These are phyloP conservation scores for Puntigrus tetrazona DNA, from an alignment of 2,113 vertebrate species.

Conservation along the genomic window DNA sequence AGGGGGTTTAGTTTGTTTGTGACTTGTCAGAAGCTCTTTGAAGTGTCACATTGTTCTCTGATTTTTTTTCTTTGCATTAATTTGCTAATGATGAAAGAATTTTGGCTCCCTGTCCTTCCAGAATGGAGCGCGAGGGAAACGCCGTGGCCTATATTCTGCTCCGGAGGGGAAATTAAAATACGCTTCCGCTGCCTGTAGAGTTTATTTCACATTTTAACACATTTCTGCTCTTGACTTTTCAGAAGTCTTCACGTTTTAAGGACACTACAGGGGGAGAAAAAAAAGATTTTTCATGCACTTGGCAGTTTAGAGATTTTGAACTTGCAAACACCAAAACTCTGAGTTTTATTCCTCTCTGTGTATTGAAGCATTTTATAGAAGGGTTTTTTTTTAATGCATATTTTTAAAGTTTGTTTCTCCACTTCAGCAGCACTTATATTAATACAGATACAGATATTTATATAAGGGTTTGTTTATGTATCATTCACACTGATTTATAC, in stretches of 20 bases:
- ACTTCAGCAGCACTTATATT: no score
- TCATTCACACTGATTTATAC: no score
- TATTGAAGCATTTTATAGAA: background rate
- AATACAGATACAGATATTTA: no score
- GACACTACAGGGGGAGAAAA: background rate
- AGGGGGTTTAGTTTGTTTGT: background rate
- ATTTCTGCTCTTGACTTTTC: background rate
- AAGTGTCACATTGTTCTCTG: slow-evolving; percentile 13
- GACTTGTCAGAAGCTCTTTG: background rate
- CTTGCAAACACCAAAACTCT: no score
- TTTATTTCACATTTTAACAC: background rate
- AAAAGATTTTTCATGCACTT: background rate
- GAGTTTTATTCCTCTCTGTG: background rate
- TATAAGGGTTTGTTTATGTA: no score
- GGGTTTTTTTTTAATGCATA: background rate
- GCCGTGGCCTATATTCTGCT: background rate
- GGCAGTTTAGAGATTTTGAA: background rate
- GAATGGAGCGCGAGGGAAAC: background rate
- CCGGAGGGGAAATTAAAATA: background rate
- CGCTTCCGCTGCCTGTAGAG: background rate
- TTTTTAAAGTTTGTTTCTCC: no score
- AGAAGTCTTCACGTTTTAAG: background rate
- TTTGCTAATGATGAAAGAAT: slow-evolving; percentile 19
- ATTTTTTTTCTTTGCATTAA: slow-evolving; percentile 25
- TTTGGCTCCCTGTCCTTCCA: background rate